These are phyloP conservation scores for Molossus molossus DNA, from an alignment of 2,797 vertebrate genomes.

Conservation along the genomic window DNA sequence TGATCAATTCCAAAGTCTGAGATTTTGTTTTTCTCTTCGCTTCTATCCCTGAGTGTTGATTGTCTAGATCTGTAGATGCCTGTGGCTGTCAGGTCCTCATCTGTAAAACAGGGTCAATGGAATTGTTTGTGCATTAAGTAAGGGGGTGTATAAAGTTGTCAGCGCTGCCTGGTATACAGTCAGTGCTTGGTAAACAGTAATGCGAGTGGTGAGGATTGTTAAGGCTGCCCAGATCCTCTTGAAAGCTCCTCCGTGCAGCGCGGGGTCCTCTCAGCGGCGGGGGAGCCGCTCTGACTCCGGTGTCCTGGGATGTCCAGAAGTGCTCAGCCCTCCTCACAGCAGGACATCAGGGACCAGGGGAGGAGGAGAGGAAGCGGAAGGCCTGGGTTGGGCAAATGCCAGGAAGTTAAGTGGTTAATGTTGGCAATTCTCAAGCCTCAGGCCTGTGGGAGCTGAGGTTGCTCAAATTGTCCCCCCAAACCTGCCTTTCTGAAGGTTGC, in stretches of 20 bases:
- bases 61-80: neutral
- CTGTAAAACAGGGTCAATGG: neutral
- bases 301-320: neutral
- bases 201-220: neutral
- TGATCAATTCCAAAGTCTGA: neutral
- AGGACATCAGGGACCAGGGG: neutral
- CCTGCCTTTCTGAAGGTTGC: neutral
- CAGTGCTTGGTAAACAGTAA: neutral
- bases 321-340: neutral
- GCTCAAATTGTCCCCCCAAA: neutral
- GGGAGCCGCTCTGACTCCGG: neutral
- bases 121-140: neutral
- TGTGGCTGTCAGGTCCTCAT: neutral
- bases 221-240: neutral
- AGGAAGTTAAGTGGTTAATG: neutral
- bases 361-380: neutral
- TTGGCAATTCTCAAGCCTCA: neutral
- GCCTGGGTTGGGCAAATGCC: neutral
- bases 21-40: neutral
- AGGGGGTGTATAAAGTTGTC: neutral
- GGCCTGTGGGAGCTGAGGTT: neutral
- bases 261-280: accelerated
- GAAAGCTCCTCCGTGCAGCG: neutral
- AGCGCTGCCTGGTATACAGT: accelerated
- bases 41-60: neutral